Evolutionary conservation across 2,797 vertebrate species (phyloP).

Genomic region (Pangasius mekongensis): DNA sequence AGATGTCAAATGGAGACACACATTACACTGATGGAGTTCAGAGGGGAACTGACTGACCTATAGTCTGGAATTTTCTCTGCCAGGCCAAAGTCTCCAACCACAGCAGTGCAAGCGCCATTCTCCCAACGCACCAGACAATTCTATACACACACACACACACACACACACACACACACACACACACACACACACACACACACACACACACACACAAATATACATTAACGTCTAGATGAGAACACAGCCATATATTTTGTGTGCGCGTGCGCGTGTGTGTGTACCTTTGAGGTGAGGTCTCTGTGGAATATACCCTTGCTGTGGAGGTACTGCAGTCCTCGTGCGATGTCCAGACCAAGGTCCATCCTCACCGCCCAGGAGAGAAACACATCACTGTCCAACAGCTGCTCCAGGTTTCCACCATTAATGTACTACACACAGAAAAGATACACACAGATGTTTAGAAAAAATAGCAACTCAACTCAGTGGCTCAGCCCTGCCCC

Average conservation of each 20-base stretch:
- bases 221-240: not conserved
- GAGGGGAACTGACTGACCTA: slow-evolving; percentile 74
- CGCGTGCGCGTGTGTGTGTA: slow-evolving; percentile 56
- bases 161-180: not conserved
- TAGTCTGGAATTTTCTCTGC: slow-evolving; percentile 95
- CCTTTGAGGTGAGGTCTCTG: slow-evolving; percentile 96
- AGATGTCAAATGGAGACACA: not conserved
- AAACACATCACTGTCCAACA: slow-evolving; percentile 84
- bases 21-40: not conserved
- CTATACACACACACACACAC: slow-evolving; percentile 67
- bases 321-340: slow-evolving; percentile 87
- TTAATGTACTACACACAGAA: slow-evolving; percentile 86
- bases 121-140: slow-evolving; percentile 93
- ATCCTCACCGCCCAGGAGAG: slow-evolving; percentile 85
- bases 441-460: slow-evolving; percentile 13
- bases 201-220: not conserved
- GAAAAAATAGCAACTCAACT: not conserved
- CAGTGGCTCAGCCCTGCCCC: not conserved
- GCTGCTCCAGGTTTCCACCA: slow-evolving; percentile 94
- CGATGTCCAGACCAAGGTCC: slow-evolving; percentile 87
- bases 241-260: not conserved
- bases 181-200: slow-evolving; percentile 36
- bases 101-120: slow-evolving; percentile 79
- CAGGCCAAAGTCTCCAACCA: slow-evolving; percentile 94
- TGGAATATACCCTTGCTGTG: slow-evolving; percentile 96